Conservation (phyloP, 2,888 invertebrate species). For the Liposcelis brunnea region DNA sequence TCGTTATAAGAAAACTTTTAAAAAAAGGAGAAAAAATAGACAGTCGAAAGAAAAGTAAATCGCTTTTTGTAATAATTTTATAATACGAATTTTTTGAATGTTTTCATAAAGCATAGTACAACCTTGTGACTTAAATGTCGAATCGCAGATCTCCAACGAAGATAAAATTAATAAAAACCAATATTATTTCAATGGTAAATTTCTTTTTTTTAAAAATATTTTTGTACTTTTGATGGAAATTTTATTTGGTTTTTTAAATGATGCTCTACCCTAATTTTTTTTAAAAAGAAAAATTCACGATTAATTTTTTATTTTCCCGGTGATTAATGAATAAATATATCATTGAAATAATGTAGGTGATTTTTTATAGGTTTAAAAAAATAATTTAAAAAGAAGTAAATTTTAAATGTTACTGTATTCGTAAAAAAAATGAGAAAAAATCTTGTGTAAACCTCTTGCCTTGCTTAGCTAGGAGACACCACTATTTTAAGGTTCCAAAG, state of each 20-base stretch:
- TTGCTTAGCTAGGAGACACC: constrained; percentile 6
- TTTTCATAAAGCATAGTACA: constrained; percentile 5
- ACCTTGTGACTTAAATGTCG: constrained; percentile 2
- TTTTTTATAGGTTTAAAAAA: not conserved
- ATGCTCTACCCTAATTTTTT: too few relatives aligned
- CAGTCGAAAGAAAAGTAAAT: too few relatives aligned
- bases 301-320: too few relatives aligned
- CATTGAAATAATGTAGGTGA: constrained; percentile 13
- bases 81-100: constrained; percentile 7
- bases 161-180: constrained; percentile 4
- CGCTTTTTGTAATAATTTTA: constrained; percentile 4
- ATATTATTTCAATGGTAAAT: constrained; percentile 9
- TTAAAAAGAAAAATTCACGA: too few relatives aligned
- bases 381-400: not conserved
- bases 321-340: too few relatives aligned
- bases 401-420: constrained; percentile 1
- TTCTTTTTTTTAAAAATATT: constrained; percentile 13
- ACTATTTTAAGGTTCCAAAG: too few relatives aligned
- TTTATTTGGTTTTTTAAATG: too few relatives aligned
- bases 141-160: constrained; percentile 8
- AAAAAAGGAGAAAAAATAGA: too few relatives aligned
- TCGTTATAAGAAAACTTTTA: too few relatives aligned
- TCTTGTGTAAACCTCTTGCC: constrained; percentile 8
- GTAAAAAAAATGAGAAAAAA: not conserved
- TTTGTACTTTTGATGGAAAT: constrained; percentile 13